Percentiles rank a stretch among this genome's conserved stretches.
phyloP scores from a whole-genome alignment of 2,113 vertebrate genomes.

The Hassar affinis region DNA sequence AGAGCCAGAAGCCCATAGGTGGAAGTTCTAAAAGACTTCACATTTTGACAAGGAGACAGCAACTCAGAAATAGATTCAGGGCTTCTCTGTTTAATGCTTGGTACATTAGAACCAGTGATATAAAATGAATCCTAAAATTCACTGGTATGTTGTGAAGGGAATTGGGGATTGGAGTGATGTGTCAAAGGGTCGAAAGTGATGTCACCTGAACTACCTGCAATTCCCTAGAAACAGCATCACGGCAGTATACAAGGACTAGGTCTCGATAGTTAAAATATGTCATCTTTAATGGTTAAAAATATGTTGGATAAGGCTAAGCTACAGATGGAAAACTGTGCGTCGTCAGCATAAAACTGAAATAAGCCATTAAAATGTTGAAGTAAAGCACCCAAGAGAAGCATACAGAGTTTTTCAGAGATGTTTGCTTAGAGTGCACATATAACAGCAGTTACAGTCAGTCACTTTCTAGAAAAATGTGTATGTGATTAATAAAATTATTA shows the following conservation, averaged over 20 bases:
- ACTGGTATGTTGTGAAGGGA: neutral
- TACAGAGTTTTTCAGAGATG: neutral
- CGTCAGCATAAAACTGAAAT: neutral
- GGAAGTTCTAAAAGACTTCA: neutral
- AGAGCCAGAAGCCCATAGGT: neutral
- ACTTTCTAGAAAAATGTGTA: neutral
- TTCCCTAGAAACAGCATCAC: neutral
- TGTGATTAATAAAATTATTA: neutral
- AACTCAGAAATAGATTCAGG: neutral
- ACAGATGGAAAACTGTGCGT: too few relatives aligned
- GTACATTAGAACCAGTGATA: neutral
- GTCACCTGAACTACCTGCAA: neutral
- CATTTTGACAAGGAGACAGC: neutral
- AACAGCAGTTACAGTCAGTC: neutral
- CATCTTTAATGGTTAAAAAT: neutral
- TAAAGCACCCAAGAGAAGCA: neutral
- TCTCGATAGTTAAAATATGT: neutral
- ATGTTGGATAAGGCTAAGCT: neutral
- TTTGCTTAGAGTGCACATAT: neutral
- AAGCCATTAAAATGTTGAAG: neutral
- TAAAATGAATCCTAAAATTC: neutral
- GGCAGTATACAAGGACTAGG: neutral
- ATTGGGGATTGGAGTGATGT: neutral
- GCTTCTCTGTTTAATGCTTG: neutral
- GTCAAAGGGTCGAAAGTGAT: neutral